Conservation (phyloP, 1,140 invertebrate genomes). For the Euglossa dilemma region DNA sequence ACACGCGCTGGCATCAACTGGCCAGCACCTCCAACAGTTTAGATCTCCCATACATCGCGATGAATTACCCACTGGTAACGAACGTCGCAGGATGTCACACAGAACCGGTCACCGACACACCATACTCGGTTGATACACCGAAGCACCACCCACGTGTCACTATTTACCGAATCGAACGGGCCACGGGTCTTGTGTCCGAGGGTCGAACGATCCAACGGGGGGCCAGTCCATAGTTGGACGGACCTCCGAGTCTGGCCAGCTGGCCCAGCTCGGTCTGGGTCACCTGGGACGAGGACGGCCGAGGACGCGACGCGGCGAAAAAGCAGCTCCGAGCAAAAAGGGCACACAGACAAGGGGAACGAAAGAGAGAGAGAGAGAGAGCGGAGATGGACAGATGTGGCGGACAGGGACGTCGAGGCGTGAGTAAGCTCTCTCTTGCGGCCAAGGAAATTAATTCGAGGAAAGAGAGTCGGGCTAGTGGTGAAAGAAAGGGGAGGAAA, state of each 20-base stretch:
- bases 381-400: conserved; percentile 44
- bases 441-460: conserved; percentile 59
- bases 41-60: background rate
- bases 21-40: no score
- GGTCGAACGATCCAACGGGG: no score
- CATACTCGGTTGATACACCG: conserved; percentile 2
- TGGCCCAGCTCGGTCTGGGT: background rate
- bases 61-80: no score
- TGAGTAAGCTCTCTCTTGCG: conserved; percentile 48
- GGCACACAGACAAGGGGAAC: background rate
- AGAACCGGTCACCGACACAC: background rate
- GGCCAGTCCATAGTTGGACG: background rate
- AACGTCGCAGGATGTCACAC: background rate
- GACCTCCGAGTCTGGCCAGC: background rate
- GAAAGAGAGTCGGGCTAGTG: conserved; percentile 29
- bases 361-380: background rate
- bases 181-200: no score
- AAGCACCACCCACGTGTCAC: conserved; percentile 24
- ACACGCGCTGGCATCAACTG: no score
- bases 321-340: no score
- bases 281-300: background rate
- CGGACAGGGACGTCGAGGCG: conserved; percentile 46
- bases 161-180: no score
- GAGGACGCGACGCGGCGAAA: background rate
- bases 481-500: conserved; percentile 30